Evolutionary conservation across 2,113 vertebrate species (phyloP).

Genomic region (Plecturocebus donacophilus): DNA sequence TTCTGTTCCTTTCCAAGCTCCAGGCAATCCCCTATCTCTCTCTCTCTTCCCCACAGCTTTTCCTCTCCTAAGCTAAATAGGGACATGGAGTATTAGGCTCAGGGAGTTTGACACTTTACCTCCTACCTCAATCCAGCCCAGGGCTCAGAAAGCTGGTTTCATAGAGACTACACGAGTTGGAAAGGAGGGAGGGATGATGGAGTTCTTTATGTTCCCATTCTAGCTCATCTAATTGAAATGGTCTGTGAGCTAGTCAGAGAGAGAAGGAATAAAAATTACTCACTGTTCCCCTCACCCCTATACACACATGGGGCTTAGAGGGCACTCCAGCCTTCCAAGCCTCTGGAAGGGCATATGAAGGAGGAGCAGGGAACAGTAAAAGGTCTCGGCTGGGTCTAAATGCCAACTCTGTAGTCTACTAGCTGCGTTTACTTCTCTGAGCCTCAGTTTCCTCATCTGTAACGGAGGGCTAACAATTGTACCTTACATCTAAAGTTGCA

Average conservation of each 20-base stretch:
- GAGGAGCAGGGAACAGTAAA: not conserved
- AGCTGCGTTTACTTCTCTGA: not conserved
- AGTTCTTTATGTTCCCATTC: not conserved
- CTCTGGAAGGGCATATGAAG: not conserved
- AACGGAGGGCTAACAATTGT: not conserved
- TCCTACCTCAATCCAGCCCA: not conserved
- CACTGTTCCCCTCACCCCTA: fast-evolving
- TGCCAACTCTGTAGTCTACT: not conserved
- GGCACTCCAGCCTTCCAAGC: not conserved
- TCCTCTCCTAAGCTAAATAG: not conserved
- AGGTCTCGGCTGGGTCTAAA: not conserved
- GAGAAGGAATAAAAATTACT: not conserved
- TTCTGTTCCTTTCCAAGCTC: constrained; percentile 17
- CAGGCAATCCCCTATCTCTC: not conserved
- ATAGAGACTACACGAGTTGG: not conserved
- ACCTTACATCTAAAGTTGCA: not conserved
- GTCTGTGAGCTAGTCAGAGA: not conserved
- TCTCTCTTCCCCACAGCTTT: not conserved
- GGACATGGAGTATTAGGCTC: not conserved
- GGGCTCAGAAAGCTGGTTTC: not conserved
- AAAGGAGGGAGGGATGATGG: not conserved
- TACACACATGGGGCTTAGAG: fast-evolving
- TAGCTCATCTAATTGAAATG: not conserved
- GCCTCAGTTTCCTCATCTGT: not conserved
- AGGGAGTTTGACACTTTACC: not conserved